These are phyloP conservation scores for Zaprionus obscuricornis DNA, from an alignment of 2,888 invertebrate genomes.

Conservation along the genomic window DNA sequence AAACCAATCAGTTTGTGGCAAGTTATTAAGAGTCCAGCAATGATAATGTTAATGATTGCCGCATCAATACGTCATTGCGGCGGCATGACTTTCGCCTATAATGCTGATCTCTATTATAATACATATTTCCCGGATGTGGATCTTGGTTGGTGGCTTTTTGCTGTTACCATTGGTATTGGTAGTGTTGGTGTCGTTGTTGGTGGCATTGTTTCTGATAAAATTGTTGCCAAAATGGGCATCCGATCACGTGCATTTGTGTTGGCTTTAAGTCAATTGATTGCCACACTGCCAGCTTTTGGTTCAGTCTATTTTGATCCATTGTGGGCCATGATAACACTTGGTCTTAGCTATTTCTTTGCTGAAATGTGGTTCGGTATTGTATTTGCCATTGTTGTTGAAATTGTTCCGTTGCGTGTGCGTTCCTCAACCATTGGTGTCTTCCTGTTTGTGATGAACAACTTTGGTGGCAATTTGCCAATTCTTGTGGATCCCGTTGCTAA, in stretches of 20 bases:
- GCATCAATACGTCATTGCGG: conserved; percentile 95
- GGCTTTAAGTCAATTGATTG: conserved; percentile 91
- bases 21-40: conserved; percentile 90
- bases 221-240: conserved; percentile 94
- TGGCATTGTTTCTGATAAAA: conserved; percentile 92
- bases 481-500: conserved; percentile 93
- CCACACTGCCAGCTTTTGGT: conserved; percentile 93
- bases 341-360: conserved; percentile 95
- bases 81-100: conserved; percentile 96
- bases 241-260: conserved; percentile 91
- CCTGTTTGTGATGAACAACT: conserved; percentile 96
- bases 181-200: conserved; percentile 88
- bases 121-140: conserved; percentile 95
- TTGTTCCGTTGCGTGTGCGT: conserved; percentile 91
- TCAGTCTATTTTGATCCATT: conserved; percentile 92
- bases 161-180: conserved; percentile 92
- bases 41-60: conserved; percentile 92
- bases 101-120: conserved; percentile 94
- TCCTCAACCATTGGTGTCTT: conserved; percentile 94
- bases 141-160: conserved; percentile 95
- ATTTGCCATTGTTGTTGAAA: conserved; percentile 94
- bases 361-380: conserved; percentile 98
- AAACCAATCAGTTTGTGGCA: conserved; percentile 88
- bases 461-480: conserved; percentile 95
- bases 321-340: conserved; percentile 94